These are phyloP conservation scores for Drosophila diplacantha DNA, from an alignment of 2,888 invertebrate species.

Conservation along the genomic window DNA sequence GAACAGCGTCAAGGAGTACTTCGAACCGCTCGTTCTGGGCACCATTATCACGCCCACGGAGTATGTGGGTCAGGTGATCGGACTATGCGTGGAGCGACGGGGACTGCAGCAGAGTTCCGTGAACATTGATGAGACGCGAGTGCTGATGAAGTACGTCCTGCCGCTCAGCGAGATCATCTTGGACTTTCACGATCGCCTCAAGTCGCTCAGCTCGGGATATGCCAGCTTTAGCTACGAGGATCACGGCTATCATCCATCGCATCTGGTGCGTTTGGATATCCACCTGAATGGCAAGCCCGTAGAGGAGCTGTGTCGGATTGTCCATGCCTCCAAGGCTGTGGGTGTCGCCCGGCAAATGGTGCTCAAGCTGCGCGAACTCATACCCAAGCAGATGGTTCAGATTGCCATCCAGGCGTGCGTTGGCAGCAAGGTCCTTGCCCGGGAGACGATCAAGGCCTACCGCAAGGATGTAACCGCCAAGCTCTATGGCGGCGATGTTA, in stretches of 20 bases:
- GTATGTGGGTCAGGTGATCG: slow-evolving; percentile 84
- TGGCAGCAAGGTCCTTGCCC: slow-evolving; percentile 87
- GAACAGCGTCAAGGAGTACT: slow-evolving; percentile 84
- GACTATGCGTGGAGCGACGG: slow-evolving; percentile 86
- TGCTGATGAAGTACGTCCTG: slow-evolving; percentile 89
- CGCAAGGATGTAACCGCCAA: slow-evolving; percentile 96
- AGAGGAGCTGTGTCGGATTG: slow-evolving; percentile 91
- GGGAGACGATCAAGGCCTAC: slow-evolving; percentile 91
- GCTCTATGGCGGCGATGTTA: slow-evolving; percentile 95
- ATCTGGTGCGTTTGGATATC: slow-evolving; percentile 86
- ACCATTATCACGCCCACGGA: slow-evolving; percentile 92
- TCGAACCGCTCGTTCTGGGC: slow-evolving; percentile 91
- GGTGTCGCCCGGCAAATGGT: slow-evolving; percentile 84
- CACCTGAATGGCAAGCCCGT: slow-evolving; percentile 87
- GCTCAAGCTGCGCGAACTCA: slow-evolving; percentile 86
- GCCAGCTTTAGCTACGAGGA: slow-evolving; percentile 97
- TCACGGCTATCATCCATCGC: slow-evolving; percentile 87
- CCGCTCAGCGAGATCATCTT: slow-evolving; percentile 96
- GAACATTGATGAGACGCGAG: slow-evolving; percentile 89
- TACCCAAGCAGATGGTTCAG: slow-evolving; percentile 92
- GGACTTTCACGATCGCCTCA: slow-evolving; percentile 95
- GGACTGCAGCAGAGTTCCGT: slow-evolving; percentile 82
- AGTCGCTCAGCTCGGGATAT: slow-evolving; percentile 94
- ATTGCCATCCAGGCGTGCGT: slow-evolving; percentile 92
- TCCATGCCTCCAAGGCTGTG: slow-evolving; percentile 84